phyloP scores from a whole-genome alignment of 2,113 vertebrate genomes.

The Cisticola juncidis region DNA sequence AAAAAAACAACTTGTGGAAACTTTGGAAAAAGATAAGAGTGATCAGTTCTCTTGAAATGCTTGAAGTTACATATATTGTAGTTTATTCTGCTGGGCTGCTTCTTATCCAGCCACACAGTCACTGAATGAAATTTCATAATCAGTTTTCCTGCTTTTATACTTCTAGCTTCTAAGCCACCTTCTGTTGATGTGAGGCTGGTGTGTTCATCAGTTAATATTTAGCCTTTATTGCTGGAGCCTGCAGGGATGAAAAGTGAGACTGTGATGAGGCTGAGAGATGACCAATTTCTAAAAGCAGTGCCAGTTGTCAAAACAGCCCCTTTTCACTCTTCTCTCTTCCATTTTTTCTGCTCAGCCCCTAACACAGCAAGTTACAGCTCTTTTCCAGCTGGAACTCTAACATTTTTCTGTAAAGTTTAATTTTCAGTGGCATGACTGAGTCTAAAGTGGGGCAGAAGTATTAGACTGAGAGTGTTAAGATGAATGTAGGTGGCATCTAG shows the following conservation, averaged over 20 bases:
- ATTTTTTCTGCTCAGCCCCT: not conserved
- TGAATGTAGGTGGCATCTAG: not conserved
- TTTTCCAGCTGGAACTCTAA: not conserved
- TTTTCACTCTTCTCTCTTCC: not conserved
- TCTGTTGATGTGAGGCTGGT: not conserved
- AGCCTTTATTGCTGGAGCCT: not conserved
- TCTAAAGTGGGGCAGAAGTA: not conserved
- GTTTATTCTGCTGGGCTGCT: not conserved
- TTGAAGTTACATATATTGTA: not conserved
- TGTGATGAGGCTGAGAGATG: not conserved
- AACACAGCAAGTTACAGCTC: not conserved
- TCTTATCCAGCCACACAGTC: too few relatives aligned
- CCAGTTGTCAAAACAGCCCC: not conserved
- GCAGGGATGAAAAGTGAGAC: not conserved
- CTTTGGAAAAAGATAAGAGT: not conserved
- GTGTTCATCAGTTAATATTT: not conserved
- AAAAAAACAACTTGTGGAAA: not conserved
- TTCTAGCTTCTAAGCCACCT: not conserved
- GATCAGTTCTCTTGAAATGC: not conserved
- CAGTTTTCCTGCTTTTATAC: not conserved
- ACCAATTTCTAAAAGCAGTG: not conserved
- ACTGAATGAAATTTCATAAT: accelerated
- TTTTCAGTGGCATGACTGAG: not conserved
- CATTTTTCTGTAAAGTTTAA: not conserved
- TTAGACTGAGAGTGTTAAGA: not conserved